Percentiles rank a stretch among this genome's conserved stretches.
Conservation (phyloP, 2,888 invertebrate species). For the Nomada flava region DNA sequence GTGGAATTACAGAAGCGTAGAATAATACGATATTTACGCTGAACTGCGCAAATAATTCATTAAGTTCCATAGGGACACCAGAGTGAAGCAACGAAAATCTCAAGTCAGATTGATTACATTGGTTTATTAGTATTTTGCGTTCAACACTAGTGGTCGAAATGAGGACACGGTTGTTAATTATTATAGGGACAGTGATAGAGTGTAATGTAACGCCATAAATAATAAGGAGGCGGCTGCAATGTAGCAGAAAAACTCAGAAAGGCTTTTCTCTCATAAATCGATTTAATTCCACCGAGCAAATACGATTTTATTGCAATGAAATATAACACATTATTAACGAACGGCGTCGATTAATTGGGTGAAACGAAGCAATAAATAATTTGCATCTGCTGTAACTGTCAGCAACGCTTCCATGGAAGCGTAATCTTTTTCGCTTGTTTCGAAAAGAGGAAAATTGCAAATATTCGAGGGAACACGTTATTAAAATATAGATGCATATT, state of each 20-base stretch:
- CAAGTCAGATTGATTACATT: constrained; percentile 1
- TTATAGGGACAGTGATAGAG: constrained; percentile 72
- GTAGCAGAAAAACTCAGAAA: constrained; percentile 18
- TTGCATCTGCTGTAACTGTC: neutral
- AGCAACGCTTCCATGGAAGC: neutral
- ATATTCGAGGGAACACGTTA: neutral
- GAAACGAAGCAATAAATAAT: neutral
- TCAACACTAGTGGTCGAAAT: constrained; percentile 69
- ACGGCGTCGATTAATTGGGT: neutral
- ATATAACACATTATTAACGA: constrained; percentile 7
- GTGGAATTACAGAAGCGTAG: no score
- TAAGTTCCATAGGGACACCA: neutral
- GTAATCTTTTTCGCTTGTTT: neutral
- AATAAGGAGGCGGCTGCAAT: constrained; percentile 63
- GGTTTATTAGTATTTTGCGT: constrained; percentile 75
- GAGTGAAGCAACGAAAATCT: constrained; percentile 2
- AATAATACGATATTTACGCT: constrained; percentile 5
- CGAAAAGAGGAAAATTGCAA: neutral
- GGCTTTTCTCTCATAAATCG: constrained; percentile 44
- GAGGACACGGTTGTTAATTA: constrained; percentile 73
- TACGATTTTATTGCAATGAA: constrained; percentile 32
- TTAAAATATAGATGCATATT: no score
- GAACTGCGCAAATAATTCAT: constrained; percentile 21
- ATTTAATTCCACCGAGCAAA: constrained; percentile 36
- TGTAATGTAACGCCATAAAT: constrained; percentile 77